Base-by-base conservation (phyloP, 2,888 invertebrate species). In the Pachycephus smyrnensis region DNA sequence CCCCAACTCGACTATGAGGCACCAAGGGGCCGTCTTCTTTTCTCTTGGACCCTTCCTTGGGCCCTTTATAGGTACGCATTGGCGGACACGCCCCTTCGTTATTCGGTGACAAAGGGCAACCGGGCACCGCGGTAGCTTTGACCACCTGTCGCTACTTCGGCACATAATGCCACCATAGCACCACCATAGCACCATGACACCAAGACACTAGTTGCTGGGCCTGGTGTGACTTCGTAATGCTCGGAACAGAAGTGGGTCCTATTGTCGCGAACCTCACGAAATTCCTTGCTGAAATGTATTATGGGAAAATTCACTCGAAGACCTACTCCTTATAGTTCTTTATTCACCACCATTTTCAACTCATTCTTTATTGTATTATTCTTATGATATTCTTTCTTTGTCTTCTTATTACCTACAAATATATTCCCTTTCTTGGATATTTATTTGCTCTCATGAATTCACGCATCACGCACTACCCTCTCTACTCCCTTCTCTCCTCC, bases 71-170 rank as follows among this genome's bases (percentile, higher is more conserved):
- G 77, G 79, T 69, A 79, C 69, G 75, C 75, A 77, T 36, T 77
- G 76, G 74, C 79, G 37, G 80, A 86, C 86, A 84, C 84, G 86
- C 83, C 76, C 77, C 77, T 87, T 86, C 84, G 82, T 87, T 86
- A 82, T 85, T 81, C 86, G 77, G 84, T 84, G 88, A 88, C 86
- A 88, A 88, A 86, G 82, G 85, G 80, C 77, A 79, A 75, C 71
- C 75, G 78, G 81, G 36, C 82, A 80, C 80, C 40, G 80, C 83
- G 83, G 86, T 86, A 85, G 84, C 86, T 77, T 83, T 82, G 82
- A 84, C 85, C 85, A 86, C 86, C 87, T 87, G 87, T 86, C 82
- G 85, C 80, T 82, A 81, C 81, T 84, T 69, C 76, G 77, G 37
- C 73, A 35, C 78, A 36, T 33, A 77, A 77, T 79, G 81, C 80